Conservation (phyloP, 2,888 invertebrate species). For the Lasioglossum oenotherae region DNA sequence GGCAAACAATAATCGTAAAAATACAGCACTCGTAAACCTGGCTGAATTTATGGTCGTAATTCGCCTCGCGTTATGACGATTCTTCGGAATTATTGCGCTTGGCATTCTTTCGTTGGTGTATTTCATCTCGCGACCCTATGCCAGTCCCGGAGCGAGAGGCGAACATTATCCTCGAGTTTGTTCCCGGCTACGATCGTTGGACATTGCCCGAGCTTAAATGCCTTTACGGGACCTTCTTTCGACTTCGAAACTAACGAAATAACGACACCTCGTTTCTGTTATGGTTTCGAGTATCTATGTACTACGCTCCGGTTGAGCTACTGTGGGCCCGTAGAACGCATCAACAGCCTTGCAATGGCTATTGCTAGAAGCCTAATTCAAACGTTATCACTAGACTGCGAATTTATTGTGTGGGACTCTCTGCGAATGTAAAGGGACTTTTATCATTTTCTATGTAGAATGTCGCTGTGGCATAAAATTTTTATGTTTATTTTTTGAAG, state of each 20-base stretch:
- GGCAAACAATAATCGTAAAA: constrained; percentile 45
- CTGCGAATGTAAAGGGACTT: too few relatives aligned
- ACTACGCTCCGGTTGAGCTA: neutral
- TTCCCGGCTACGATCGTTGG: neutral
- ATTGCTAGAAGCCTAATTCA: neutral
- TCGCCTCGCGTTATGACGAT: constrained; percentile 34
- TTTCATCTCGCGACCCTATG: constrained; percentile 26
- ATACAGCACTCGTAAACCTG: constrained; percentile 38
- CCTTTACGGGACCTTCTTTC: neutral
- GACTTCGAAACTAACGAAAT: constrained; percentile 1
- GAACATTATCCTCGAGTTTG: constrained; percentile 3
- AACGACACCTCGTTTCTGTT: constrained; percentile 12
- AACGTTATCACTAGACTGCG: neutral
- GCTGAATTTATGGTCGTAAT: constrained; percentile 43
- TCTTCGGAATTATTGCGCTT: constrained; percentile 33
- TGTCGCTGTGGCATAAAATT: too few relatives aligned
- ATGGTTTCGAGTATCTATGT: neutral
- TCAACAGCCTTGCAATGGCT: neutral
- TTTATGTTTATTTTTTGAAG: too few relatives aligned
- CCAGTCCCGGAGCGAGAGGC: neutral
- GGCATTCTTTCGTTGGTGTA: constrained; percentile 16
- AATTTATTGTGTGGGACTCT: too few relatives aligned
- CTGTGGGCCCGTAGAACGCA: too few relatives aligned
- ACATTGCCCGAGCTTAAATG: neutral
- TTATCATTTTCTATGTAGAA: too few relatives aligned